These are phyloP conservation scores for Antitype chi DNA, from an alignment of 2,888 invertebrate species.

Conservation along the genomic window DNA sequence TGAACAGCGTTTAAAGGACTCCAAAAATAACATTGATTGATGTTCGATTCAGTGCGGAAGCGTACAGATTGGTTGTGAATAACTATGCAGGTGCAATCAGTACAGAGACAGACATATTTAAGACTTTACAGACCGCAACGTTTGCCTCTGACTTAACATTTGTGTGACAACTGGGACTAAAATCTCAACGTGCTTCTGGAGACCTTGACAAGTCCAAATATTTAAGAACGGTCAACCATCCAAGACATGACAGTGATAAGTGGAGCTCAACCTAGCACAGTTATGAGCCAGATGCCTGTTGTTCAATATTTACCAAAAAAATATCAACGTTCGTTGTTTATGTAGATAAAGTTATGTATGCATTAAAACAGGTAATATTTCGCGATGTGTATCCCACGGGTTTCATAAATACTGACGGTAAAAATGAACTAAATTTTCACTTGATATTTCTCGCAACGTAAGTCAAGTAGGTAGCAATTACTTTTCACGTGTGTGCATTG, in stretches of 20 bases:
- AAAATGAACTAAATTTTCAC: constrained; percentile 79
- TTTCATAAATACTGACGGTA: constrained; percentile 73
- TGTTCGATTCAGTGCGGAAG: too few relatives aligned
- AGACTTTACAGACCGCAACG: background rate
- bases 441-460: constrained; percentile 64
- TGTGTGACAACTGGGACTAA: background rate
- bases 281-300: background rate
- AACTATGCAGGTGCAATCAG: background rate
- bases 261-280: background rate
- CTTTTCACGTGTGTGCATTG: constrained; percentile 38
- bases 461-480: constrained; percentile 51
- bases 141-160: background rate
- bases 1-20: too few relatives aligned
- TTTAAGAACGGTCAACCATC: background rate
- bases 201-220: background rate
- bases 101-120: background rate
- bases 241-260: constrained; percentile 3
- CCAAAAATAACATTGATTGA: too few relatives aligned
- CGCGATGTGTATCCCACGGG: constrained; percentile 69
- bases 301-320: background rate
- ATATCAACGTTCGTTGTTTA: background rate
- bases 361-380: constrained; percentile 71
- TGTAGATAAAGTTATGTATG: constrained; percentile 30
- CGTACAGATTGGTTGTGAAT: too few relatives aligned
- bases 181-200: background rate